These are phyloP conservation scores for Leptodactylus fallax DNA, from an alignment of 2,797 vertebrate genomes.

Conservation along the genomic window DNA sequence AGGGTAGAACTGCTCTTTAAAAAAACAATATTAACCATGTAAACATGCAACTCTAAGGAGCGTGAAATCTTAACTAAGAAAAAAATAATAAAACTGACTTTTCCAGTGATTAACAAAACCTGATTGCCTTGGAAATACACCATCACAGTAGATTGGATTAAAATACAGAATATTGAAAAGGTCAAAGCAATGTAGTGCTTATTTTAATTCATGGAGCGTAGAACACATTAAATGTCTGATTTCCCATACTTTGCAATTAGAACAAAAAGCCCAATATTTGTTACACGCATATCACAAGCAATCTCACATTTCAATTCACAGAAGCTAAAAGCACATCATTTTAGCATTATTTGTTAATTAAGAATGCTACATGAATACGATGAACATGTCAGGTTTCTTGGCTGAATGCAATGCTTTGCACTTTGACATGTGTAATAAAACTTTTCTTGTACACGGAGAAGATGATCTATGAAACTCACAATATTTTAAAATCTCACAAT, in stretches of 20 bases:
- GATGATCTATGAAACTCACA: slow-evolving; percentile 99
- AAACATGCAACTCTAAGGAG: slow-evolving; percentile 33
- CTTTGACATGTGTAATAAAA: slow-evolving; percentile 66
- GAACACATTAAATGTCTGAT: slow-evolving; percentile 78
- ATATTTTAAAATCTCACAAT: slow-evolving; percentile 98
- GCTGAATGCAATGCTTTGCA: slow-evolving; percentile 62
- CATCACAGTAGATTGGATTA: slow-evolving; percentile 74
- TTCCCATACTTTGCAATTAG: slow-evolving; percentile 70
- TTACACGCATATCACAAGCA: slow-evolving; percentile 44
- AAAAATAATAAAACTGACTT: slow-evolving; percentile 39
- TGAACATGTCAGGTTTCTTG: slow-evolving; percentile 71
- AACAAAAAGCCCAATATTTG: slow-evolving; percentile 66
- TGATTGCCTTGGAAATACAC: slow-evolving; percentile 57
- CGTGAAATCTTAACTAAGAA: slow-evolving; percentile 30
- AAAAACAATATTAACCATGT: slow-evolving; percentile 25
- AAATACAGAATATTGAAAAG: slow-evolving; percentile 81
- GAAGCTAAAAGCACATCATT: slow-evolving; percentile 59
- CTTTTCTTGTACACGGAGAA: slow-evolving; percentile 84
- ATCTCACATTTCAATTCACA: slow-evolving; percentile 49
- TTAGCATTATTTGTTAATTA: slow-evolving; percentile 74
- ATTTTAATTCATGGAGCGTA: slow-evolving; percentile 77
- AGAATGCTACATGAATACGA: slow-evolving; percentile 66
- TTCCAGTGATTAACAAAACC: slow-evolving; percentile 57
- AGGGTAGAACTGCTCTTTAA: slow-evolving; percentile 29
- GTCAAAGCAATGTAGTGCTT: slow-evolving; percentile 77